phyloP scores from a whole-genome alignment of 2,113 vertebrate genomes.

The Lepus europaeus region DNA sequence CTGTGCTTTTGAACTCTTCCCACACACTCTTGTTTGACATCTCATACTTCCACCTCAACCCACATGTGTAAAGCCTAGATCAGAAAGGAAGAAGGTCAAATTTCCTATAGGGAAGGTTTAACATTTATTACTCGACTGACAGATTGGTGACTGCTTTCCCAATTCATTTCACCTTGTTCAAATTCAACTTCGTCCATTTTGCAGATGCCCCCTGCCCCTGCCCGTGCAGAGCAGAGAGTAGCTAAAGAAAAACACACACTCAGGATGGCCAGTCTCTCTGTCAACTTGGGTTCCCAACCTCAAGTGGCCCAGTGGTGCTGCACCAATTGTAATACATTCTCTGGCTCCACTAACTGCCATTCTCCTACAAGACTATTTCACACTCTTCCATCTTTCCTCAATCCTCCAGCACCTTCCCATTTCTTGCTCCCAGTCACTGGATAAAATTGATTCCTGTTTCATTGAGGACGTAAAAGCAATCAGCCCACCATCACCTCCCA shows the following conservation, averaged over 20 bases:
- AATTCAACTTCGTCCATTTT: background rate
- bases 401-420: background rate
- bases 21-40: constrained; percentile 12
- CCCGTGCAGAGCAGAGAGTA: background rate
- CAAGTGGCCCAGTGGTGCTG: background rate
- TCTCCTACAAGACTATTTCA: background rate
- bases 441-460: background rate
- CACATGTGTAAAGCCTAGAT: background rate
- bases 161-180: background rate
- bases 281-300: background rate
- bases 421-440: background rate
- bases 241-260: background rate
- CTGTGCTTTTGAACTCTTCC: constrained; percentile 50
- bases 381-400: background rate
- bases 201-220: background rate
- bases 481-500: background rate
- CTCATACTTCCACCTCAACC: background rate
- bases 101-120: constrained; percentile 16
- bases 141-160: background rate
- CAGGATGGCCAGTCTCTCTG: background rate
- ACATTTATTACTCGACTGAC: background rate
- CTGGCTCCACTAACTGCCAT: background rate
- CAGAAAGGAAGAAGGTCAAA: constrained; percentile 39
- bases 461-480: background rate
- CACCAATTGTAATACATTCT: background rate